phyloP scores from a whole-genome alignment of 2,113 vertebrate species.

The Syrrhaptes paradoxus region DNA sequence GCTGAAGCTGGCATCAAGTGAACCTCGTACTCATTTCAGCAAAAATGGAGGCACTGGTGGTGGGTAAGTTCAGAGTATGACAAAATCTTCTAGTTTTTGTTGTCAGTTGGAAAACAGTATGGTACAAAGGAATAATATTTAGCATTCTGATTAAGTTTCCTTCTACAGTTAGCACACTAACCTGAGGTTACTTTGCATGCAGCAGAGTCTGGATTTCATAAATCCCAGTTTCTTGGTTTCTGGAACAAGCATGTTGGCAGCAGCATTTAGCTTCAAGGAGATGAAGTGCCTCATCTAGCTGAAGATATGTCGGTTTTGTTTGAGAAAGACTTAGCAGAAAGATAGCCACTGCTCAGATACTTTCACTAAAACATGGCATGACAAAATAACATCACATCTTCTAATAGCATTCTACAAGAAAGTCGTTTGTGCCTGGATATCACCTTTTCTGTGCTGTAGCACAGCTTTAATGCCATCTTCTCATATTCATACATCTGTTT shows the following conservation, averaged over 20 bases:
- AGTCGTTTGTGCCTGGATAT: neutral
- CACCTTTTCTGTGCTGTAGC: neutral
- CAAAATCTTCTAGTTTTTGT: fast-evolving
- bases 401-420: neutral
- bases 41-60: constrained; percentile 90
- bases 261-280: neutral
- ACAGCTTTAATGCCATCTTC: neutral
- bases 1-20: constrained; percentile 95
- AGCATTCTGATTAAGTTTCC: neutral
- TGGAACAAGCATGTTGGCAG: neutral
- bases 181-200: neutral
- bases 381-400: neutral
- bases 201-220: neutral
- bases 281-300: neutral
- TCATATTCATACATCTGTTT: neutral
- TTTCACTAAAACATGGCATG: neutral
- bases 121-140: neutral
- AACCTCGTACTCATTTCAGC: constrained; percentile 93
- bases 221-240: neutral
- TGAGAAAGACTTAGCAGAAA: neutral
- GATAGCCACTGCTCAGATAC: neutral
- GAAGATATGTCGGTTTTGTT: neutral
- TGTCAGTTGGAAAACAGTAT: neutral
- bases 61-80: constrained; percentile 78
- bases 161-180: neutral